Base-by-base conservation (phyloP, 2,888 invertebrate species). In the Amiota mariae region DNA sequence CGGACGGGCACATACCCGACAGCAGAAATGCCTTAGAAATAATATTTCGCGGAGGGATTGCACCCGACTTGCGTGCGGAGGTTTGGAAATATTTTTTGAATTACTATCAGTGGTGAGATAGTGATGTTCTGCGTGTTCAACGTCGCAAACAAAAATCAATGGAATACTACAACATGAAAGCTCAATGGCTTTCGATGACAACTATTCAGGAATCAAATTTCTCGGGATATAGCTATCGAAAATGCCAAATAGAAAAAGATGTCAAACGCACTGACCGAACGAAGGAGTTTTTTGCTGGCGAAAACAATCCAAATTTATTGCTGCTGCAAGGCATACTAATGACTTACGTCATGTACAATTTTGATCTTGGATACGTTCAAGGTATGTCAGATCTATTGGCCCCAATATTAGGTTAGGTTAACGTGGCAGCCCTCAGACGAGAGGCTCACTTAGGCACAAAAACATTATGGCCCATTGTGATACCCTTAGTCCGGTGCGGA, bases 281-380 rank as follows among this genome's bases (percentile, higher is more conserved):
- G 0, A 94, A 96, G 82, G 93, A 94, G 9, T 99, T 95, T 90
- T 99, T 94, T 89, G 94, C 96, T n/a, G 98, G 98, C 0, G 97
- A 98, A 77, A 93, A 96, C 82, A 98, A 98, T 90, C 93, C 95
- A 0, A 98, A 99, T 90, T 90, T 99, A 71, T 91, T 93, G 73
- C 92, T 95, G 13, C 90, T 99, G 3, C 94, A 96, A 81, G 97
- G 98, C 87, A 96, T 99, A 80, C 92, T 99, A 3, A 97, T 99
- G 97, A 99, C 99, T 0, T 99, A 99, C 88, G 95, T 97, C 56
- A 98, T 99, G 98, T 98, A 97, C 88, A 98, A 99, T 91, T 99
- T 99, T 89, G 98, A 99, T 91, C 91, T 99, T 82, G 99, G 97
- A 13, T 97, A 97, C 85, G 97, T 97, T 1, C 97, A 97, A 90